Percentiles rank a stretch among this genome's conserved stretches.
Evolutionary conservation across 2,113 vertebrate genomes (phyloP).

Genomic region (Tachuris rubrigastra): DNA sequence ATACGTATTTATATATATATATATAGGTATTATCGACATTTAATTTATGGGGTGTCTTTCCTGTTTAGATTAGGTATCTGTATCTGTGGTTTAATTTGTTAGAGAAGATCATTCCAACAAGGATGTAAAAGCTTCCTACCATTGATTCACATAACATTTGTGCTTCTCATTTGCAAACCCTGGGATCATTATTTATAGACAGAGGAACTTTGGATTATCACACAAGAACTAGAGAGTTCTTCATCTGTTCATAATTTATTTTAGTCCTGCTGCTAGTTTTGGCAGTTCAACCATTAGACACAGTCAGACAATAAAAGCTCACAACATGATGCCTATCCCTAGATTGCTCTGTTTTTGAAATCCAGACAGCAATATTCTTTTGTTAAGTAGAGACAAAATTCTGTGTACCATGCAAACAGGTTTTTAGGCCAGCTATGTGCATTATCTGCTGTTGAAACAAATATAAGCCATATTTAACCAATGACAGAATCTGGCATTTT

Average conservation of each 20-base stretch:
- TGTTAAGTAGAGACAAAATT: background rate
- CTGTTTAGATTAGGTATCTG: background rate
- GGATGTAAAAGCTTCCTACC: background rate
- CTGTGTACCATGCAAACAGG: background rate
- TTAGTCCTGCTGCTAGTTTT: conserved; percentile 13
- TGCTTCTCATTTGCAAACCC: background rate
- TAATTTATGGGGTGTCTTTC: background rate
- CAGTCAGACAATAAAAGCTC: conserved; percentile 54
- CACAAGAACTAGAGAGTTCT: background rate
- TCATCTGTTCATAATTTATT: conserved; percentile 32
- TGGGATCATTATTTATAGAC: conserved; percentile 8
- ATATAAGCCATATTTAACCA: background rate
- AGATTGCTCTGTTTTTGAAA: background rate
- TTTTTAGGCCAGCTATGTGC: background rate
- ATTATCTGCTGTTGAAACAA: background rate
- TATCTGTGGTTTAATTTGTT: background rate
- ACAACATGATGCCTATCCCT: background rate
- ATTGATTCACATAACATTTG: background rate
- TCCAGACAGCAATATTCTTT: background rate
- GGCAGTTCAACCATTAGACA: background rate
- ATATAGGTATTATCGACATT: background rate
- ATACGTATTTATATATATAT: background rate
- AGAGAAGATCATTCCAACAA: background rate
- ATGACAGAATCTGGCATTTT: background rate
- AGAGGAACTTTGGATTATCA: background rate